Conservation (phyloP, 2,113 vertebrate species). For the Rhineura floridana region DNA sequence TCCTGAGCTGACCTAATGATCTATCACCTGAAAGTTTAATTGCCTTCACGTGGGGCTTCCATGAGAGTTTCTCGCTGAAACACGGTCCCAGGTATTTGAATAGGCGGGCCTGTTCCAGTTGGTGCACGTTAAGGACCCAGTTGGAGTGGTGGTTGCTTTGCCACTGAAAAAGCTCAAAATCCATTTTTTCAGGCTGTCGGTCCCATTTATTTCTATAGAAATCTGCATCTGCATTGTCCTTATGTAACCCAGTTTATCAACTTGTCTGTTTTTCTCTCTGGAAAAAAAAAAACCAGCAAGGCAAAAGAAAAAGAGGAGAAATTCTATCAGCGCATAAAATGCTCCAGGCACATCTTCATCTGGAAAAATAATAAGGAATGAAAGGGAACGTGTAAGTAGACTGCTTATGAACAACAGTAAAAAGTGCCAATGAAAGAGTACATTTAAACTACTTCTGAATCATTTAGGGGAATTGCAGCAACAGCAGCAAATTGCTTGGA, state of each 20-base stretch:
- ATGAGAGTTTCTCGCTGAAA: too few relatives aligned
- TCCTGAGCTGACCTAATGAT: too few relatives aligned
- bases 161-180: conserved; percentile 11
- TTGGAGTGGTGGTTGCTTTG: not conserved
- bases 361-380: conserved; percentile 71
- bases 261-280: conserved; percentile 55
- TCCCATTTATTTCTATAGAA: conserved; percentile 34
- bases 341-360: conserved; percentile 72
- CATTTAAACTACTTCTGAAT: conserved; percentile 44
- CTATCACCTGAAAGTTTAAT: too few relatives aligned
- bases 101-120: too few relatives aligned
- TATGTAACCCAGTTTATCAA: conserved; percentile 65
- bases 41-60: too few relatives aligned
- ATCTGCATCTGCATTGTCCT: conserved; percentile 62
- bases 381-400: conserved; percentile 72
- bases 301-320: conserved; percentile 61
- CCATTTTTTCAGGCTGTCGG: conserved; percentile 18
- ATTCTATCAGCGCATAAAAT: conserved; percentile 67
- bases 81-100: too few relatives aligned
- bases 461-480: conserved; percentile 43
- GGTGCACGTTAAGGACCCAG: too few relatives aligned
- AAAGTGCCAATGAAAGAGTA: conserved; percentile 50
- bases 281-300: conserved; percentile 42
- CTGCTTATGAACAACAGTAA: conserved; percentile 61
- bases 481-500: conserved; percentile 31